These are phyloP conservation scores for Dolichopus griseipennis DNA, from an alignment of 2,888 invertebrate genomes.

Conservation along the genomic window DNA sequence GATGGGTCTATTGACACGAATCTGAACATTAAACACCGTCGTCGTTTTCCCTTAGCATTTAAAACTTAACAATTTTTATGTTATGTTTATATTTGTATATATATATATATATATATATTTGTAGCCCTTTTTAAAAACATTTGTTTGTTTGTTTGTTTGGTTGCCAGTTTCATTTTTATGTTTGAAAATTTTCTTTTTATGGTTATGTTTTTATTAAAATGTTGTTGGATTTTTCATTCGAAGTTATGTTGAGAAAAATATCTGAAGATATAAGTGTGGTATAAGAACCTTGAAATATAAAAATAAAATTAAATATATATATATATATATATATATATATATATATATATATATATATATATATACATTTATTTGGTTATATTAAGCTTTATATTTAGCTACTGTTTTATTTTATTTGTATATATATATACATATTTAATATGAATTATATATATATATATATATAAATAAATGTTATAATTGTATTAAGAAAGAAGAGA, in stretches of 20 bases:
- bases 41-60: not conserved
- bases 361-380: not conserved
- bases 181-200: slow-evolving; percentile 2
- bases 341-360: no score
- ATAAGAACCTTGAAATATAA: not conserved
- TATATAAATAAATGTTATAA: not conserved
- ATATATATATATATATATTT: not conserved
- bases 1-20: slow-evolving; percentile 9
- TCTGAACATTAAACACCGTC: not conserved
- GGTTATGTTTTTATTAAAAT: not conserved
- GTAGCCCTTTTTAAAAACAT: not conserved
- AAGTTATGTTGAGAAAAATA: not conserved
- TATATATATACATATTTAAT: no score
- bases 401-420: not conserved
- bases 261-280: not conserved
- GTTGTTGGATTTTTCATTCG: not conserved
- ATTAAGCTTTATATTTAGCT: not conserved
- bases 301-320: not conserved
- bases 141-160: no score
- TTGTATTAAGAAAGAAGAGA: slow-evolving; percentile 14
- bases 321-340: no score
- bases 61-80: not conserved
- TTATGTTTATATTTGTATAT: not conserved
- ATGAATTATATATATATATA: not conserved
- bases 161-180: not conserved